Evolutionary conservation across 1,140 invertebrate species (phyloP).

Genomic region (Vanessa atalanta): DNA sequence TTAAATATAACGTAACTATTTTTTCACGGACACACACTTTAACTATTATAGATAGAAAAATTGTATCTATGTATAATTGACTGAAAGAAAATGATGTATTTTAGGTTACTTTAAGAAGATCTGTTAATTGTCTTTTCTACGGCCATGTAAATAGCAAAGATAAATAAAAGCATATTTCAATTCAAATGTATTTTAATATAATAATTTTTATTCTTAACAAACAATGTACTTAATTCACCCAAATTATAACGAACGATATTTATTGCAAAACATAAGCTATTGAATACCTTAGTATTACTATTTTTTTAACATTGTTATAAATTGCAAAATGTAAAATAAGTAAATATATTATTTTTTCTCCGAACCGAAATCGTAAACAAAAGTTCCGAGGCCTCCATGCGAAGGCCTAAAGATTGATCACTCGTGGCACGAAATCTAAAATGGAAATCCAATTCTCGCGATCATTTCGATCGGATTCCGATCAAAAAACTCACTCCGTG

Average conservation of each 20-base stretch:
- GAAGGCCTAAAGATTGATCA: constrained; percentile 64
- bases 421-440: constrained; percentile 66
- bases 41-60: constrained; percentile 52
- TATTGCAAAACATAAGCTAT: too few relatives aligned
- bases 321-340: constrained; percentile 11
- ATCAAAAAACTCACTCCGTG: constrained; percentile 77
- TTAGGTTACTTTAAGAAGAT: constrained; percentile 73
- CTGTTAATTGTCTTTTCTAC: constrained; percentile 75
- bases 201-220: background rate
- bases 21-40: constrained; percentile 63
- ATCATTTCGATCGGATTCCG: constrained; percentile 76
- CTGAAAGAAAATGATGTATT: constrained; percentile 70
- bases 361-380: constrained; percentile 42
- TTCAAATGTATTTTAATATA: constrained; percentile 41
- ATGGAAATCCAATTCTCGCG: constrained; percentile 79
- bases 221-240: too few relatives aligned
- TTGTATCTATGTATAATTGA: constrained; percentile 58
- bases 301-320: constrained; percentile 4
- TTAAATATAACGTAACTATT: constrained; percentile 60
- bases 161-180: constrained; percentile 72
- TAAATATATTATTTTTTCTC: constrained; percentile 28
- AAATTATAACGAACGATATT: too few relatives aligned
- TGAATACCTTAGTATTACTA: background rate
- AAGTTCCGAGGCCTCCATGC: constrained; percentile 23
- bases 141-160: constrained; percentile 75